Conservation (phyloP, 2,888 invertebrate species). For the Melanotus villosus region DNA sequence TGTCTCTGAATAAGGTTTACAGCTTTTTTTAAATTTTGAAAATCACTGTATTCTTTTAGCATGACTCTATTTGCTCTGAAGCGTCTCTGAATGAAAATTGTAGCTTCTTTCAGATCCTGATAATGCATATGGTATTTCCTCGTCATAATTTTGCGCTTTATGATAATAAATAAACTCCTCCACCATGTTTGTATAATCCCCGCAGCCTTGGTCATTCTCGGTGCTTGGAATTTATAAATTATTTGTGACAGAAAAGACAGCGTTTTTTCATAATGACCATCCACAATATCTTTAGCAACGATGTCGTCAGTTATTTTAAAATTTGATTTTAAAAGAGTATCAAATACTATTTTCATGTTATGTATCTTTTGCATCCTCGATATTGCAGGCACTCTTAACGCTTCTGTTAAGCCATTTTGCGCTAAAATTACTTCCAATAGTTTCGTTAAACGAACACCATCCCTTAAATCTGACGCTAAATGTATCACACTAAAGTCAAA, state of each 20-base stretch:
- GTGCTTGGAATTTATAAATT: conserved; percentile 87
- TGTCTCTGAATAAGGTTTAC: conserved; percentile 67
- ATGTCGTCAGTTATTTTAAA: conserved; percentile 78
- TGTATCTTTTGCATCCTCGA: conserved; percentile 89
- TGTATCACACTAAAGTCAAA: too few species aligned
- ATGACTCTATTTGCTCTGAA: conserved; percentile 59
- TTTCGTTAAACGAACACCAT: too few species aligned
- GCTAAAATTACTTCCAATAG: conserved; percentile 87
- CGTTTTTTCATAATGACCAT: conserved; percentile 91
- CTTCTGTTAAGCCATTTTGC: conserved; percentile 75
- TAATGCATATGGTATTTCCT: too few species aligned
- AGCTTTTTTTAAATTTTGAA: conserved; percentile 59
- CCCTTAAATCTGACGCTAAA: too few species aligned
- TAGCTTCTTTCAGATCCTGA: conserved; percentile 59
- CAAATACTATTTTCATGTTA: conserved; percentile 83
- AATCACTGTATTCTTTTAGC: too few species aligned
- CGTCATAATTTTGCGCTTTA: too few species aligned
- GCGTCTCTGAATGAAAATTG: conserved; percentile 65
- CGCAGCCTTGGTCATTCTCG: too few species aligned
- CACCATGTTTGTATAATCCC: too few species aligned
- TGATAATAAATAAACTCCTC: too few species aligned
- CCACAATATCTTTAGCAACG: conserved; percentile 83
- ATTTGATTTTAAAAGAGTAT: conserved; percentile 74
- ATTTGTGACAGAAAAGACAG: conserved; percentile 91
- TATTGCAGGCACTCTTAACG: conserved; percentile 86